Evolutionary conservation across 2,888 invertebrate species (phyloP).

Genomic region (Lamellibrachia columna): DNA sequence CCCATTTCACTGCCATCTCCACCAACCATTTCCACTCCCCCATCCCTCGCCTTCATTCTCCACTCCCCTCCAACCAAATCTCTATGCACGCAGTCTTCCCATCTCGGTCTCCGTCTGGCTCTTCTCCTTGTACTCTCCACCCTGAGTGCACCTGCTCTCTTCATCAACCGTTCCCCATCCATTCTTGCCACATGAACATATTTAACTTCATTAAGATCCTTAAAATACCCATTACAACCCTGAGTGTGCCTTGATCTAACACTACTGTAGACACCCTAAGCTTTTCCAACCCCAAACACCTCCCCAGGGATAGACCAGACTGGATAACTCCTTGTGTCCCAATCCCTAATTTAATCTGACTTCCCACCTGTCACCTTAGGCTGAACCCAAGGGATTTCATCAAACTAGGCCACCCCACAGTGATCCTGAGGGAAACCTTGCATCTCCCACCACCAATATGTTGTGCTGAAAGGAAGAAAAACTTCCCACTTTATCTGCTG

Average conservation of each 20-base stretch:
- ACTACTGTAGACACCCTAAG: not conserved
- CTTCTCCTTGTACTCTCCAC: too few species aligned
- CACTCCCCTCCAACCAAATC: too few species aligned
- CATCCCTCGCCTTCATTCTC: too few species aligned
- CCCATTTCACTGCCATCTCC: too few species aligned
- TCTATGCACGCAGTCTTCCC: too few species aligned
- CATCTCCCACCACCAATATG: not conserved
- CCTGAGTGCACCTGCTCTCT: too few species aligned
- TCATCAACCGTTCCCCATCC: too few species aligned
- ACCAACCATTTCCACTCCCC: too few species aligned
- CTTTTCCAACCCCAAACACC: not conserved
- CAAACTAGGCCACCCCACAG: not conserved
- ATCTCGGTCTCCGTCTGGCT: too few species aligned
- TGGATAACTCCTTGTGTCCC: not conserved
- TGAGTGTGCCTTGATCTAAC: not conserved
- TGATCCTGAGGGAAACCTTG: not conserved
- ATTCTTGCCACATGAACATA: too few species aligned
- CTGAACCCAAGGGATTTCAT: not conserved
- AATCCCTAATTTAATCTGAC: not conserved
- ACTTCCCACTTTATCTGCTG: not conserved
- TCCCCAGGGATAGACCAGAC: not conserved
- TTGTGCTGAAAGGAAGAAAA: not conserved
- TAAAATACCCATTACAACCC: too few species aligned
- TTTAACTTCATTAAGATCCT: too few species aligned
- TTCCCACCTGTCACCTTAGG: slow-evolving; percentile 8